phyloP scores from a whole-genome alignment of 2,113 vertebrate genomes.

The Vidua macroura region DNA sequence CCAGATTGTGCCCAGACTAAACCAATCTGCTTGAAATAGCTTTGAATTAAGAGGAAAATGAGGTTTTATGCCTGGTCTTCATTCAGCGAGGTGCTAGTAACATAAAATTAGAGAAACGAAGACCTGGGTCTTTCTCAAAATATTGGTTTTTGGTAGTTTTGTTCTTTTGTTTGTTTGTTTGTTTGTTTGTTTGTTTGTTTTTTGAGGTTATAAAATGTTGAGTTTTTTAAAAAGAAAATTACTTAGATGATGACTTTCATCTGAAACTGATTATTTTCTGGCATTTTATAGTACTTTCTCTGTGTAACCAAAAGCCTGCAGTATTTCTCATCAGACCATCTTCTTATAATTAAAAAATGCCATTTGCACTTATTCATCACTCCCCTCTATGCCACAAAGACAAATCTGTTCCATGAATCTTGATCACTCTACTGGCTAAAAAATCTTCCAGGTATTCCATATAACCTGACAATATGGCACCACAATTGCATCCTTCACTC shows the following conservation, averaged over 20 bases:
- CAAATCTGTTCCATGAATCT: slow-evolving; percentile 8
- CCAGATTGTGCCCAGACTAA: neutral
- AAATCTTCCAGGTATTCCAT: neutral
- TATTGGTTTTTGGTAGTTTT: neutral
- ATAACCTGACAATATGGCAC: neutral
- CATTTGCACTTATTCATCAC: slow-evolving; percentile 4
- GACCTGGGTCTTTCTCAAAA: neutral
- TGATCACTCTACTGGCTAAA: neutral
- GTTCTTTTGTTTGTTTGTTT: neutral
- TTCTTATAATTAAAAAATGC: slow-evolving; percentile 17
- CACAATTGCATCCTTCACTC: neutral
- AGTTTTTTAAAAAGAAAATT: neutral
- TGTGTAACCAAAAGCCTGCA: neutral
- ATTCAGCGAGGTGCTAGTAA: neutral
- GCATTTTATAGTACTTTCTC: neutral
- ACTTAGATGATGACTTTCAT: neutral
- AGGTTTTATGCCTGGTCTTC: neutral
- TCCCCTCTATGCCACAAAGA: neutral
- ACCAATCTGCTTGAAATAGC: neutral
- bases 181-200: neutral
- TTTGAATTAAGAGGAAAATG: neutral
- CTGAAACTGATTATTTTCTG: neutral
- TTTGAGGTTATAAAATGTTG: neutral
- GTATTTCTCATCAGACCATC: neutral
- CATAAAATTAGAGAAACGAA: neutral